Evolutionary conservation across 2,797 vertebrate species (phyloP), one percentile per base, ranked within the genome.

Genomic region (Diglossa cyanea): DNA sequence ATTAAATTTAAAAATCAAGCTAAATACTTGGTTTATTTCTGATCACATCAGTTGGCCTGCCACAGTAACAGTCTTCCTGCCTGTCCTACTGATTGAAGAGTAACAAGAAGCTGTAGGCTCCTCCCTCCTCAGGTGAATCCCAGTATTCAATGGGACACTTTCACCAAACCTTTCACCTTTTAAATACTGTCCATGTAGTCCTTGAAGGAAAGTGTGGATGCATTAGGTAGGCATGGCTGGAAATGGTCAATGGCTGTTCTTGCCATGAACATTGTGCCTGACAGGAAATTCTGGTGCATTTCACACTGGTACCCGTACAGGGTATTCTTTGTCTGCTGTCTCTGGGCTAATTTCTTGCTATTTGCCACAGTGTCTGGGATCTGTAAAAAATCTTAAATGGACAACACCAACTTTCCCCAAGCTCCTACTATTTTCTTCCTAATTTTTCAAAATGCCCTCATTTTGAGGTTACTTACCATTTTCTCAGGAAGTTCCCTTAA

Each of bases 21-120:
- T 45, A 76, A 74, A 61, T 45, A 51, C 18, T 62, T 63, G 50
- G 16, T 66, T 86, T 48, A 17, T 42, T 77, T 71, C 70, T 63
- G 17, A 47, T 89, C 30, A 17, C 28, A 45, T 91, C 58, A 83
- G 58, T 55, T 93, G 80, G 92, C 48, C 74, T 94, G 82, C 62
- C 82, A 62, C 44, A 78, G 48, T 66, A 68, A 91, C 50, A 74
- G 93, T 68, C 81, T 86, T 94, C 70, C 82, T 90, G 82, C 51
- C 47, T 55, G 51, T 65, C 48, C 72, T 44, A 39, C 13, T 57
- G 85, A 88, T 53, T n/a, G 73, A 80, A 77, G 75, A 80, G 33
- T 30, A 91, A 91, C 33, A 80, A 71, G 74, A 89, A 89, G 16
- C 44, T 90, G 18, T 45, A 57, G 71, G 62, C 9, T 3, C 62